phyloP scores from a whole-genome alignment of 2,888 invertebrate genomes.

The Drosophila stalkeri region DNA sequence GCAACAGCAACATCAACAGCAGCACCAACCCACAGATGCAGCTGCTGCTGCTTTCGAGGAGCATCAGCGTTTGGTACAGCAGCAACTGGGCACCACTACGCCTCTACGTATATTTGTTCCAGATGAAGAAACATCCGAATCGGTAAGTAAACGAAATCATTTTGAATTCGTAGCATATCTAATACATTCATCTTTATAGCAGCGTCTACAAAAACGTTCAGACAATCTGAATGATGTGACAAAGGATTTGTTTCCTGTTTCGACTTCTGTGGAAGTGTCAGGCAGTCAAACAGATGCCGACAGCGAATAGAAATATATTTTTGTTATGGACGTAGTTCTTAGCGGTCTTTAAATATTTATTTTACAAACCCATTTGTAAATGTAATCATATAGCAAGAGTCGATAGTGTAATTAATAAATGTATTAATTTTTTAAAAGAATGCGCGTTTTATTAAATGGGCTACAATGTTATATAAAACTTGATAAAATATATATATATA shows the following conservation, averaged over 20 bases:
- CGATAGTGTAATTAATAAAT: conserved; percentile 72
- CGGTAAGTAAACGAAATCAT: conserved; percentile 52
- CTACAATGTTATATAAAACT: not conserved
- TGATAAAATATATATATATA: too few species aligned
- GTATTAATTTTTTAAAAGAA: conserved; percentile 42
- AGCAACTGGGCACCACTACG: conserved; percentile 81
- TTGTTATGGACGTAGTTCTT: conserved; percentile 44
- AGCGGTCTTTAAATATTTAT: conserved; percentile 63
- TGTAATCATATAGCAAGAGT: conserved; percentile 66
- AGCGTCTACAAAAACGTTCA: conserved; percentile 79
- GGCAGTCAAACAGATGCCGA: conserved; percentile 63
- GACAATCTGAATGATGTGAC: conserved; percentile 65
- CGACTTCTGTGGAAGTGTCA: conserved; percentile 82
- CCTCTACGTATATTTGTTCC: conserved; percentile 86
- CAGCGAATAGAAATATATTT: conserved; percentile 57
- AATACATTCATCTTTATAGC: conserved; percentile 47
- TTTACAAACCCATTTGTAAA: conserved; percentile 61
- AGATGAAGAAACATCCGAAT: conserved; percentile 82
- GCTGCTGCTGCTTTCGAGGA: conserved; percentile 79
- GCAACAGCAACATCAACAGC: conserved; percentile 50
- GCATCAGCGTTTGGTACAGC: conserved; percentile 82
- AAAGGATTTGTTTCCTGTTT: conserved; percentile 77
- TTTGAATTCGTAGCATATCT: not conserved
- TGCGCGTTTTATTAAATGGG: not conserved
- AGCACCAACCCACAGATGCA: conserved; percentile 43